A percentile compares a stretch with the other conserved stretches of the same genome.
phyloP scores from a whole-genome alignment of 2,888 invertebrate species.

The Hylaea fasciaria region DNA sequence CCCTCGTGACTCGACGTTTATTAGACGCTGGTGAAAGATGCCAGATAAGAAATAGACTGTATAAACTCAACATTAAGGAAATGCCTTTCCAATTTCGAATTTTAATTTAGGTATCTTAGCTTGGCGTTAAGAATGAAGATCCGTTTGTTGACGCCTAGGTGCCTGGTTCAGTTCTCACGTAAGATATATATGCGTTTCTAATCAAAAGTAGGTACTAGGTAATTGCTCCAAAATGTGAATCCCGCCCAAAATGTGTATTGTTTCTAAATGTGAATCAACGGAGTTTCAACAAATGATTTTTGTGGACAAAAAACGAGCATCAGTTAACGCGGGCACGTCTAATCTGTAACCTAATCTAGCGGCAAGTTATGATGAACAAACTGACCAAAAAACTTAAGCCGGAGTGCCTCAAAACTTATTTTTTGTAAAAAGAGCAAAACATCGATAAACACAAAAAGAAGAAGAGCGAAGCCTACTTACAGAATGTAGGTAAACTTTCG shows the following conservation, averaged over 20 bases:
- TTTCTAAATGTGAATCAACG: constrained; percentile 12
- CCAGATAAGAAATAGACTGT: constrained; percentile 36
- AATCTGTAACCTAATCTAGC: constrained; percentile 59
- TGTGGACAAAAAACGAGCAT: constrained; percentile 28
- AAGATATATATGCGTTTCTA: constrained; percentile 13
- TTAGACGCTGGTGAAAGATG: constrained; percentile 34
- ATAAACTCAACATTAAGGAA: constrained; percentile 33
- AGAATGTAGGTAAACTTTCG: constrained; percentile 56
- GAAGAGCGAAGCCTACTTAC: constrained; percentile 59
- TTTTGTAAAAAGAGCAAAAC: constrained; percentile 48
- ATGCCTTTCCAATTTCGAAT: constrained; percentile 35
- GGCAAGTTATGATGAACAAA: constrained; percentile 58
- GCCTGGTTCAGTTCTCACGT: constrained; percentile 24
- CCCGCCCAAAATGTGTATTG: constrained; percentile 10
- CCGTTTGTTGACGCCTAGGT: constrained; percentile 6
- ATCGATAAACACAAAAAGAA: constrained; percentile 51
- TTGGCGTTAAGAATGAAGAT: constrained; percentile 4
- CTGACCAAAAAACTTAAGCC: constrained; percentile 47
- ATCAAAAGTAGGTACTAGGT: constrained; percentile 9
- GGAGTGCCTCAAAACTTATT: constrained; percentile 41
- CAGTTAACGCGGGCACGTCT: constrained; percentile 49
- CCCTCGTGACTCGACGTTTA: constrained; percentile 43
- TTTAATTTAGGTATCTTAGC: constrained; percentile 29
- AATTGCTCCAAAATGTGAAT: constrained; percentile 8
- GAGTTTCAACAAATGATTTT: constrained; percentile 24